phyloP scores from a whole-genome alignment of 2,113 vertebrate species.

The human (Homo sapiens) region DNA sequence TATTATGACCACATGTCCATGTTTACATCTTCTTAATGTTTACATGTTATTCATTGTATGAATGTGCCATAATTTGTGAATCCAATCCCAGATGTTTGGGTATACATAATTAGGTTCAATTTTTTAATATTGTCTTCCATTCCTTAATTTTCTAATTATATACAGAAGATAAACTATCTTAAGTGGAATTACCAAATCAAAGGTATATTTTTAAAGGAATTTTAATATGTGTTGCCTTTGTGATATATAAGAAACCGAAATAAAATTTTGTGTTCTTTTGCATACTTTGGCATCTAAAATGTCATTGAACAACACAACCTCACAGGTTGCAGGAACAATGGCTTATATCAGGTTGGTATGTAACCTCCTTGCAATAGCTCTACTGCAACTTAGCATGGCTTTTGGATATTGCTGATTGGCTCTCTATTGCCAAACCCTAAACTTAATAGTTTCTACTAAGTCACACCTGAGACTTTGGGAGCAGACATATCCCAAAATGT shows the following conservation, averaged over 20 bases:
- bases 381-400: background rate
- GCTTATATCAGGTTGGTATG: background rate
- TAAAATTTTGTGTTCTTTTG: background rate
- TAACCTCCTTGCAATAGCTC: background rate
- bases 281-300: background rate
- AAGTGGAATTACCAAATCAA: background rate
- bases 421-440: background rate
- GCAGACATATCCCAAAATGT: background rate
- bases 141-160: background rate
- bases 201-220: background rate
- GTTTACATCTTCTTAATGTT: background rate
- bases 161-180: background rate
- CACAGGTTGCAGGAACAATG: background rate
- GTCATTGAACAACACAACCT: background rate
- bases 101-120: background rate
- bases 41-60: background rate
- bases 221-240: background rate
- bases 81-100: background rate
- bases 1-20: background rate
- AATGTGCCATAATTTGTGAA: background rate
- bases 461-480: background rate
- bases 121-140: background rate
- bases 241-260: background rate
- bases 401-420: background rate
- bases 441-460: slow-evolving; percentile 32